phyloP scores from a whole-genome alignment of 2,113 vertebrate genomes.

The Leptosomus discolor region DNA sequence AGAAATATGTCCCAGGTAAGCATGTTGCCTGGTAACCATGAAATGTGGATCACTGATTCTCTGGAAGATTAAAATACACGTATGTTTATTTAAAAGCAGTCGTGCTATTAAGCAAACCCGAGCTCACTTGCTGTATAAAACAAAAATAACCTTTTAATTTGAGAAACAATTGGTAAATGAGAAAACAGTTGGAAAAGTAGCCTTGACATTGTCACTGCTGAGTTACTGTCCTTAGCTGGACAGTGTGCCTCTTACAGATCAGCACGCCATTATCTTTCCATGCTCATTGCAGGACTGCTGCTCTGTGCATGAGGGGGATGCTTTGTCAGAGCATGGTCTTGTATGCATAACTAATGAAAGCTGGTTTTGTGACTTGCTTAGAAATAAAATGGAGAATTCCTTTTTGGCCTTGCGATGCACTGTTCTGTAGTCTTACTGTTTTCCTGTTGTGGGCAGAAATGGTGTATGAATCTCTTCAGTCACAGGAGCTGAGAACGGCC shows the following conservation, averaged over 20 bases:
- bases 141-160: not conserved
- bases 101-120: not conserved
- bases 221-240: not conserved
- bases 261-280: not conserved
- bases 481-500: not conserved
- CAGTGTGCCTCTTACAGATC: not conserved
- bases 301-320: not conserved
- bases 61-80: not conserved
- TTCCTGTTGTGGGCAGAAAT: not conserved
- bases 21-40: not conserved
- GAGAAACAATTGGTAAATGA: not conserved
- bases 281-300: not conserved
- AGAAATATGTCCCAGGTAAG: conserved; percentile 92
- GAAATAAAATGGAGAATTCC: not conserved
- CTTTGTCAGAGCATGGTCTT: not conserved
- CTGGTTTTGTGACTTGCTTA: not conserved
- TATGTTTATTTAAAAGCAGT: not conserved
- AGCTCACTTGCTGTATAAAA: not conserved
- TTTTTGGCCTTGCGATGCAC: not conserved
- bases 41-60: not conserved
- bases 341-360: not conserved
- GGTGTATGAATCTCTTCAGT: fast-evolving
- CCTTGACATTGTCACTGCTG: not conserved
- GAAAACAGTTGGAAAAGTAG: not conserved
- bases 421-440: not conserved